Conservation (phyloP, 2,113 vertebrate species). For the Siniperca knerii region DNA sequence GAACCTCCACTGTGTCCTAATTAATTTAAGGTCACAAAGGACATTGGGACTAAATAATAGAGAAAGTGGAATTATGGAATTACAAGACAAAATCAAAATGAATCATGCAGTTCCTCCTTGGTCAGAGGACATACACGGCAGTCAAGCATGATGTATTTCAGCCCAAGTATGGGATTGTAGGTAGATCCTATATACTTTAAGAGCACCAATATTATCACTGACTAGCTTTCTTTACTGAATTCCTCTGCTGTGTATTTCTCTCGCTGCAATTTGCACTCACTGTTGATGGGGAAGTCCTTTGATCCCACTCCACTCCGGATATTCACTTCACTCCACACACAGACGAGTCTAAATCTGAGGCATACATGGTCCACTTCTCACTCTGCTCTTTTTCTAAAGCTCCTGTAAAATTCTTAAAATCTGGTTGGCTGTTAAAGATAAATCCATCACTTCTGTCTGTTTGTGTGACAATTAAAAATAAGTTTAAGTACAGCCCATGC, state of each 20-base stretch:
- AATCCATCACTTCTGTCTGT: background rate
- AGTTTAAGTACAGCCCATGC: background rate
- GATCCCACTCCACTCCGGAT: background rate
- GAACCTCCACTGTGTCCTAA: conserved; percentile 10
- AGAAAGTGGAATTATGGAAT: background rate
- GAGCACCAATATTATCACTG: background rate
- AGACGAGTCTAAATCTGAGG: conserved; percentile 4
- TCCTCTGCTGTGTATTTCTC: background rate
- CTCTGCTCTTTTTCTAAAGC: background rate
- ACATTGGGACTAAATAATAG: background rate
- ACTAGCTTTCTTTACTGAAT: background rate
- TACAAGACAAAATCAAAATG: background rate
- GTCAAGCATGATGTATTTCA: background rate
- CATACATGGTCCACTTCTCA: background rate
- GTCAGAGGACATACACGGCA: background rate
- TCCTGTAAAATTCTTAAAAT: background rate
- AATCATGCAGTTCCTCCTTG: background rate
- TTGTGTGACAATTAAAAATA: background rate
- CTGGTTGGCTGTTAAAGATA: background rate
- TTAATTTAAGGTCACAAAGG: background rate
- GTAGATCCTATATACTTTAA: background rate
- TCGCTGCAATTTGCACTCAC: background rate
- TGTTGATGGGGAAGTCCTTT: background rate
- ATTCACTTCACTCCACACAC: conserved; percentile 6
- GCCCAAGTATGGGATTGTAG: background rate